phyloP scores from a whole-genome alignment of 2,113 vertebrate genomes.

The Camelus bactrianus region DNA sequence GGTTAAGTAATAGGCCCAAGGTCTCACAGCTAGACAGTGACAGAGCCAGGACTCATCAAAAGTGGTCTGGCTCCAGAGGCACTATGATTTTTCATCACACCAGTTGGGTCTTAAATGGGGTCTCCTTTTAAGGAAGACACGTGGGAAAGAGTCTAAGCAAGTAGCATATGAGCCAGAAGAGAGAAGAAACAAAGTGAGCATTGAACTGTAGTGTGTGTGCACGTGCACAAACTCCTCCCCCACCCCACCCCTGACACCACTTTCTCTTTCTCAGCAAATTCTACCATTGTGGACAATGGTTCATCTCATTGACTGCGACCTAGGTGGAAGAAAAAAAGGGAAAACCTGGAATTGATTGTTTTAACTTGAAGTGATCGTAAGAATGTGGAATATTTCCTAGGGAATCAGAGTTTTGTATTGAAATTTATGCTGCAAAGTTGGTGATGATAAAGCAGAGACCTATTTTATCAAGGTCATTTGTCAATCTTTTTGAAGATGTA shows the following conservation, averaged over 20 bases:
- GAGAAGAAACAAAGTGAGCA: neutral
- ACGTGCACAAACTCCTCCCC: neutral
- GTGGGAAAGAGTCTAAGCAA: neutral
- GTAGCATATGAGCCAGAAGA: neutral
- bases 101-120: neutral
- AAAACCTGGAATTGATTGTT: neutral
- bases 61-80: neutral
- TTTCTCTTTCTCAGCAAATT: neutral
- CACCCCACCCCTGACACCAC: no score
- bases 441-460: neutral
- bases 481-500: neutral
- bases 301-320: neutral
- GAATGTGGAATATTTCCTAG: neutral
- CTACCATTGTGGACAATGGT: neutral
- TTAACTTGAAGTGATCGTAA: neutral
- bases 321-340: neutral
- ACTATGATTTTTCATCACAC: neutral
- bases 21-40: neutral
- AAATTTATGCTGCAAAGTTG: neutral
- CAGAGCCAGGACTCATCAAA: neutral
- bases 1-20: neutral
- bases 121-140: neutral
- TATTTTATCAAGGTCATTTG: neutral
- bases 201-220: neutral
- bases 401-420: neutral